Evolutionary conservation across 2,888 invertebrate species (phyloP).

Genomic region (Polydesmus complanatus): DNA sequence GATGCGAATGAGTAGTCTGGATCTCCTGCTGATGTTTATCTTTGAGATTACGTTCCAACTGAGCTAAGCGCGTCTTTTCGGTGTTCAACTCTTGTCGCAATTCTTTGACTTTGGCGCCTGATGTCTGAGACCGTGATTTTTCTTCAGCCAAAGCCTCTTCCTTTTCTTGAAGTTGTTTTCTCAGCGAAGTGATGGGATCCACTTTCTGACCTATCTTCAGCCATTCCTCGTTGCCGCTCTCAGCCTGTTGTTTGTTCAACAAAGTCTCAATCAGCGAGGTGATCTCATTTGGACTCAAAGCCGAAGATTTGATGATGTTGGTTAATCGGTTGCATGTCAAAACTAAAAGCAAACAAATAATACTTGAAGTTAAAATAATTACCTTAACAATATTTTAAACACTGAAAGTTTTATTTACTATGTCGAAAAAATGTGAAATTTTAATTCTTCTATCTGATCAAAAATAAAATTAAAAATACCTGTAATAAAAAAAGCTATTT

Average conservation of each 20-base stretch:
- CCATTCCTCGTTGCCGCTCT: constrained; percentile 62
- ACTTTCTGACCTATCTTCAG: constrained; percentile 49
- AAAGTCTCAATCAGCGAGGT: constrained; percentile 78
- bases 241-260: constrained; percentile 67
- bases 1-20: constrained; percentile 44
- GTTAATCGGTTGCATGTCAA: constrained; percentile 54
- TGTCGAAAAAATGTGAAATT: neutral
- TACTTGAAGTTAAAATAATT: too few species aligned
- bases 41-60: constrained; percentile 39
- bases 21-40: constrained; percentile 43
- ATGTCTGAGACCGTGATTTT: constrained; percentile 43
- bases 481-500: too few species aligned
- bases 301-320: constrained; percentile 61
- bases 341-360: too few species aligned
- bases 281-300: constrained; percentile 70
- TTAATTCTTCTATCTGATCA: too few species aligned
- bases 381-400: too few species aligned
- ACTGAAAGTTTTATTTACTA: neutral
- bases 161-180: constrained; percentile 76
- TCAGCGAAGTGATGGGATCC: constrained; percentile 70
- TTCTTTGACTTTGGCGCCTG: constrained; percentile 65
- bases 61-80: constrained; percentile 46
- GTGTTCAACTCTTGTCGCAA: constrained; percentile 52
- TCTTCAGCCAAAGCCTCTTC: constrained; percentile 36
- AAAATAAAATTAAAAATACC: too few species aligned